These are phyloP conservation scores for Caenorhabditis virilis DNA, from an alignment of 2,888 invertebrate genomes.

Conservation along the genomic window DNA sequence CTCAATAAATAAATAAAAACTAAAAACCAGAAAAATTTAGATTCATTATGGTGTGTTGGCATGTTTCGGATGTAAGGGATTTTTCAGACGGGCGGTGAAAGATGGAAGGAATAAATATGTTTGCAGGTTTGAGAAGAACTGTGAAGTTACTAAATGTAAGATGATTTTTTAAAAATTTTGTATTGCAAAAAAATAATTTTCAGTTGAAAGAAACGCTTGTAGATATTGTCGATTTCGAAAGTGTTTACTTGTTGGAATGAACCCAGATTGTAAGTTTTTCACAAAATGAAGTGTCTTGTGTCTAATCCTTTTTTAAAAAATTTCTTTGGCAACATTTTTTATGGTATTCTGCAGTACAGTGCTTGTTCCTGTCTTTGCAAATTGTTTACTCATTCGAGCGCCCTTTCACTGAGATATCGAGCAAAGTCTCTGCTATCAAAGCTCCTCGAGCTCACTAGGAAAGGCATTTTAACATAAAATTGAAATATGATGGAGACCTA, in stretches of 20 bases:
- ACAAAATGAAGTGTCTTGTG: not conserved
- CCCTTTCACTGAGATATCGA: no score
- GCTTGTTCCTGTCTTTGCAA: no score
- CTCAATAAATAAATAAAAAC: not conserved
- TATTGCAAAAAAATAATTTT: conserved; percentile 9
- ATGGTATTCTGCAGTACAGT: no score
- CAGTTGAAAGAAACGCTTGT: conserved; percentile 62
- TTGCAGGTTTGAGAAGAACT: conserved; percentile 61
- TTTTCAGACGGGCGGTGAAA: conserved; percentile 64
- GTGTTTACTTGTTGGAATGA: conserved; percentile 64
- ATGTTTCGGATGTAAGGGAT: conserved; percentile 63
- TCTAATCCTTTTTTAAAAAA: no score
- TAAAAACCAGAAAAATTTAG: conserved; percentile 15
- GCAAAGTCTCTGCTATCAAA: no score
- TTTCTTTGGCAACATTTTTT: no score
- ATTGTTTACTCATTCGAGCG: no score
- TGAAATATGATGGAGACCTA: no score
- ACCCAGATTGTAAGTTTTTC: conserved; percentile 56
- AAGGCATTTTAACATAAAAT: no score
- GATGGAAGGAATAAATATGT: conserved; percentile 65
- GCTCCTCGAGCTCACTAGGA: no score
- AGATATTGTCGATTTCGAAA: conserved; percentile 62
- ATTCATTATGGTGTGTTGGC: conserved; percentile 62
- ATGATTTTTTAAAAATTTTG: conserved; percentile 6
- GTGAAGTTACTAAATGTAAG: conserved; percentile 61